Base-by-base conservation (phyloP, 2,888 invertebrate genomes). In the Eucriotettix oculatus region DNA sequence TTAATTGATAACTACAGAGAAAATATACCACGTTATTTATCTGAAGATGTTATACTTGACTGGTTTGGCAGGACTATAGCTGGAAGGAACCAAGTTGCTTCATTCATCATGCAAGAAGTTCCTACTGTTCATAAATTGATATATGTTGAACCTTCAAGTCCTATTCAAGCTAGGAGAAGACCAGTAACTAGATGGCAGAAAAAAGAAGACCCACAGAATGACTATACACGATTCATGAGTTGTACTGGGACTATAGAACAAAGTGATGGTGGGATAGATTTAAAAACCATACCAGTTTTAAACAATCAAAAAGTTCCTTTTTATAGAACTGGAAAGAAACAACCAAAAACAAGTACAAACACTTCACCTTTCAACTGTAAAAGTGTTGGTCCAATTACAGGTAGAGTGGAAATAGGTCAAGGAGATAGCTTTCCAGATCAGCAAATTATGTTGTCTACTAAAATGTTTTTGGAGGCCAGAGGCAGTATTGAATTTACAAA, bases 41-140 rank as follows among this genome's bases (percentile, higher is more conserved):
- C 57, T 42, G 48, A 60, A 10, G 58, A 62, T 40, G 57, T 58
- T 10, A 40, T 60, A 2, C 29, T 62, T 16, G 57, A 61, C 44
- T 62, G 62, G 62, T 62, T 62, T 57, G 62, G 60, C 10, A 56
- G 52, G 11, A 54, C 57, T 7, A 16, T 61, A 7, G 40, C n/a
- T 11, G 60, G 62, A 9, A 40, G 42, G 42, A 48, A 60, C n/a
- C 48, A 54, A 16, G 48, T 62, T 42, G 29, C 12, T 17, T 29
- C 44, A 1, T 62, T 58, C 43, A 16, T 62, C n/a, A 40, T 43
- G 12, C 57, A 62, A 16, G 9, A 60, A 14, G 56, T 53, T 14
- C 29, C 43, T 41, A 57, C 57, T 16, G 48, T 54, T n/a, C 61
- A 61, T 16, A 16, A 10, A 14, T 55, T 61, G 10, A 55, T 10